Base-by-base conservation (phyloP, 2,113 vertebrate genomes). In the Pedionomus torquatus region DNA sequence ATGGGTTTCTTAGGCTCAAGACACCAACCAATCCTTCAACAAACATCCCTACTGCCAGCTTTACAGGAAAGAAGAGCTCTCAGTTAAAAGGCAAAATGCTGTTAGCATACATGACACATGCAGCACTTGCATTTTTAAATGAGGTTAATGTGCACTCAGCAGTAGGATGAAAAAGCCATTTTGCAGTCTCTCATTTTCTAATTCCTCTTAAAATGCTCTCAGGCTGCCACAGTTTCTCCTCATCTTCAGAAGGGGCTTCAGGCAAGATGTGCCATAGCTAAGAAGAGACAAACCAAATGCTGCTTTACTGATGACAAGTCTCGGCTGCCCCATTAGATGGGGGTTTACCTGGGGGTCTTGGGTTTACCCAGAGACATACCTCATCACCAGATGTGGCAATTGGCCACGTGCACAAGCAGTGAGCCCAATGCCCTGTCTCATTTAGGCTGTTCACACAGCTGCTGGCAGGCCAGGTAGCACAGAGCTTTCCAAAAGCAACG, bases 371-470 rank as follows among this genome's bases (percentile, higher is more conserved):
- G 58, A 76, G 30, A 28, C 0, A 2, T 18, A 19, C 11, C 5
- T 30, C 37, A 46, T 4, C 51, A 18, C 11, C 78, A 76, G 54
- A 77, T 4, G 0, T 18, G 23, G n/a, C 55, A 30, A 14, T 4
- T 1, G 9, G 48, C 64, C 72, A 28, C 0, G 0, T 25, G 23
- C 16, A 14, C 0, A 0, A 35, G 60, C 55, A 13, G 0, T 8
- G 55, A 93, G 55, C 30, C 31, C 65, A 18, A 4, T 16, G 48
- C 28, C 15, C 20, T n/a, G 9, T 8, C 18, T 58, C 43, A 5
- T 4, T 2, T 63, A 35, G 16, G 57, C 52, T 25, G 44, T 8
- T 58, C 43, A 58, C 13, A 41, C 43, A 30, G 30, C 35, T 57
- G 37, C 43, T 88, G 51, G 28, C 69, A 55, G 60, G 14, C 51